phyloP scores from a whole-genome alignment of 2,113 vertebrate genomes.

The Nyctereutes procyonoides region DNA sequence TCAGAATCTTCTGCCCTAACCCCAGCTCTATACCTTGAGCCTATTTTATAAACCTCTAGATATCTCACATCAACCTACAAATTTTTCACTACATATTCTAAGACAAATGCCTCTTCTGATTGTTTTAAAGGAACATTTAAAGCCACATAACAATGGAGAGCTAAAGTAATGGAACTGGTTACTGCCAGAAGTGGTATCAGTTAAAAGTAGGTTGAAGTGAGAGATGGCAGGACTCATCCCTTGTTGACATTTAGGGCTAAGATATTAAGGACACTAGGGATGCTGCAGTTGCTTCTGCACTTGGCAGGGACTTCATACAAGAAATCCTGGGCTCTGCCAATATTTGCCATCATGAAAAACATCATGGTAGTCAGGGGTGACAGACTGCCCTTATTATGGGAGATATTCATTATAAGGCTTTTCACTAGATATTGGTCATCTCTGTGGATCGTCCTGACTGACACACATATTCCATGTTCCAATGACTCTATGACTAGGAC shows the following conservation, averaged over 20 bases:
- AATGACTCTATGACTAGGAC: neutral
- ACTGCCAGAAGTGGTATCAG: neutral
- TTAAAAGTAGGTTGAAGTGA: neutral
- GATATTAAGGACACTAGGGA: neutral
- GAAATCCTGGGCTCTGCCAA: neutral
- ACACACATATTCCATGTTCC: neutral
- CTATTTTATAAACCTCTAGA: neutral
- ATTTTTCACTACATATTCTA: neutral
- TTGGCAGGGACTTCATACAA: neutral
- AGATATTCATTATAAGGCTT: neutral
- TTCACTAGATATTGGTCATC: neutral
- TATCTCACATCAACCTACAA: neutral
- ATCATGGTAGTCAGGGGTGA: neutral
- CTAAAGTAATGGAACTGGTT: neutral
- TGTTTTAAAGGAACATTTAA: neutral
- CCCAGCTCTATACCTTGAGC: neutral
- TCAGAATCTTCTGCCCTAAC: neutral
- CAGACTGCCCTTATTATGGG: neutral
- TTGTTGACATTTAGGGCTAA: neutral
- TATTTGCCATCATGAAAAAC: neutral
- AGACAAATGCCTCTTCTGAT: neutral
- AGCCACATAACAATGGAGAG: neutral
- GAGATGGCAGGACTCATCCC: neutral
- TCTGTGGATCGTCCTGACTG: too few relatives aligned
- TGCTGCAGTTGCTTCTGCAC: neutral